Conservation (phyloP, 2,113 vertebrate genomes). For the Poicephalus meyeri region DNA sequence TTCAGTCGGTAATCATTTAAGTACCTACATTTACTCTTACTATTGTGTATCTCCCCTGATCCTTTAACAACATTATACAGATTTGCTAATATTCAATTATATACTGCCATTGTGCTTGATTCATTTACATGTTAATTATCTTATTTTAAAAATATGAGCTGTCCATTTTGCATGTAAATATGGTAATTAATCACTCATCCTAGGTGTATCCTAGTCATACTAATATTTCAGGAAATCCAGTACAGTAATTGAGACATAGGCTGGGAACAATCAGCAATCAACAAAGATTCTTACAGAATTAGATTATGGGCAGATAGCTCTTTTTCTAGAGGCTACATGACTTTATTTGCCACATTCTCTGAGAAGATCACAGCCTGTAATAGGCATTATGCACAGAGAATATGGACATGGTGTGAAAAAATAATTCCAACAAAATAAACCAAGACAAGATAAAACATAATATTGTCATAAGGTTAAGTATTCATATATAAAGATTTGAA, state of each 20-base stretch:
- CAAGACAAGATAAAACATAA: not conserved
- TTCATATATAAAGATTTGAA: not conserved
- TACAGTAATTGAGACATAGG: not conserved
- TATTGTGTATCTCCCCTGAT: not conserved
- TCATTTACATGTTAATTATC: not conserved
- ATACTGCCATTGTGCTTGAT: not conserved
- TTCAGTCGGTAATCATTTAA: not conserved
- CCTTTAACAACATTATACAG: not conserved
- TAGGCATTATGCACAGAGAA: not conserved
- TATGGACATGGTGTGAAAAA: not conserved
- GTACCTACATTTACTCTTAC: not conserved
- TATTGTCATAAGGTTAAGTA: not conserved
- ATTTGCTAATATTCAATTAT: not conserved
- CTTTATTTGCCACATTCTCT: not conserved
- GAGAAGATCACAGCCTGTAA: not conserved
- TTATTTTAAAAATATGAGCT: not conserved
- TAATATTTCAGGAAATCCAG: not conserved
- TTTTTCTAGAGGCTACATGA: not conserved
- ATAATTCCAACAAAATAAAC: not conserved
- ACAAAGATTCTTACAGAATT: not conserved
- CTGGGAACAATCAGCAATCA: not conserved
- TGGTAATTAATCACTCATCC: not conserved
- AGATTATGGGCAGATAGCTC: not conserved
- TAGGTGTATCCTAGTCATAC: not conserved
- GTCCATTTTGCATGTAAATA: not conserved